Percentiles rank a stretch among this genome's conserved stretches.
Conservation (phyloP, 1,140 invertebrate genomes). For the Drosophila grimshawi region DNA sequence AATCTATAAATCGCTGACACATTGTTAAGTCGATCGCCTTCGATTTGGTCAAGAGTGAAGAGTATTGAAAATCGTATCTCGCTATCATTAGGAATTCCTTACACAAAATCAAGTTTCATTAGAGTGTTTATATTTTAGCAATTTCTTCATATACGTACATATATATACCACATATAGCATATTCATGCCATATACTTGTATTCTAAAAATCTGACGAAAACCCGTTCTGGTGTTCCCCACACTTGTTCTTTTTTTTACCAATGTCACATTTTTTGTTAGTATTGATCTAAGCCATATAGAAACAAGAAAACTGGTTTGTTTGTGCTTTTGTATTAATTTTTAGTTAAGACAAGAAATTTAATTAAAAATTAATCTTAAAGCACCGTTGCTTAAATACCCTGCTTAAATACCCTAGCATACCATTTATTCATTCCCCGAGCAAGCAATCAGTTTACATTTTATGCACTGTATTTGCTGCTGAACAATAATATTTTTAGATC, state of each 20-base stretch:
- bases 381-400: constrained; percentile 16
- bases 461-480: background rate
- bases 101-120: background rate
- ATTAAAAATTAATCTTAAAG: background rate
- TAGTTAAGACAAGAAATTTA: constrained; percentile 28
- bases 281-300: constrained; percentile 15
- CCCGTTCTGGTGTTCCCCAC: constrained; percentile 15
- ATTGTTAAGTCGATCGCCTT: background rate
- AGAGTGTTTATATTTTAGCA: background rate
- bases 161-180: background rate
- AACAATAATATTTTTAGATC: background rate
- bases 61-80: background rate
- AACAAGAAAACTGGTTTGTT: constrained; percentile 17
- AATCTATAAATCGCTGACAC: constrained; percentile 3
- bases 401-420: constrained; percentile 15
- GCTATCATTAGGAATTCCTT: constrained; percentile 12
- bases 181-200: background rate
- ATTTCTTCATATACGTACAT: background rate
- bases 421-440: too few species aligned
- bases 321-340: constrained; percentile 24
- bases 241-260: constrained; percentile 28
- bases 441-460: background rate
- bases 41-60: constrained; percentile 5
- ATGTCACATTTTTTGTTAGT: constrained; percentile 25
- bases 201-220: constrained; percentile 6